Conservation (phyloP, 2,113 vertebrate species). For the Clarias gariepinus region DNA sequence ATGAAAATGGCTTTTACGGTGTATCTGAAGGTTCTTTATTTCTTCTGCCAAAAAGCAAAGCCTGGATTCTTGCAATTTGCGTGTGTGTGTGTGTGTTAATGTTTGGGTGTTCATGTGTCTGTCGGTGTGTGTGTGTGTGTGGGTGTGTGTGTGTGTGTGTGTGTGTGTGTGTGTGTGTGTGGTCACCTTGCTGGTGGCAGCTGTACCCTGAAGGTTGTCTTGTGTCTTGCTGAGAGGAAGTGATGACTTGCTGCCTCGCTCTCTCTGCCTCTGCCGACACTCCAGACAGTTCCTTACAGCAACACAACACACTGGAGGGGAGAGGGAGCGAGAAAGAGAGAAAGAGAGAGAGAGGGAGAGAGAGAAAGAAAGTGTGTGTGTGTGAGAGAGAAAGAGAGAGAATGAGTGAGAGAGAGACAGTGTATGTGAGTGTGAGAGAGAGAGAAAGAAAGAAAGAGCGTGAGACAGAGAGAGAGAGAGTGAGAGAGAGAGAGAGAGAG, state of each 20-base stretch:
- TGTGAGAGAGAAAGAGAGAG: neutral
- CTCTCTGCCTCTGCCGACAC: conserved; percentile 92
- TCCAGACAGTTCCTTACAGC: conserved; percentile 97
- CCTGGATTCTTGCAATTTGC: neutral
- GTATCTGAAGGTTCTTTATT: neutral
- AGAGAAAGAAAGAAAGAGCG: neutral
- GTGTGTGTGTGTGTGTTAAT: conserved; percentile 20
- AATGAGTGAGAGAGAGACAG: neutral
- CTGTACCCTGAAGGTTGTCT: conserved; percentile 82
- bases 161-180: conserved; percentile 30
- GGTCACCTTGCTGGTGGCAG: conserved; percentile 82
- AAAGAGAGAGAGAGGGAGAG: neutral
- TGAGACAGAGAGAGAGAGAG: neutral
- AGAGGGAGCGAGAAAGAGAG: neutral
- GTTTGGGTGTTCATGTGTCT: neutral
- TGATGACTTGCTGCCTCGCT: conserved; percentile 84
- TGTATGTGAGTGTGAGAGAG: neutral
- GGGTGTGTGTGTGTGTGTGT: conserved; percentile 22
- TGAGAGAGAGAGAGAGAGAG: neutral
- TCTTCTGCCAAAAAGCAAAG: neutral
- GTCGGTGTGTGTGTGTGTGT: conserved; percentile 32
- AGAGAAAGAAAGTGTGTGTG: neutral
- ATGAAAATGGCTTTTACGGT: neutral
- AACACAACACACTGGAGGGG: conserved; percentile 89
- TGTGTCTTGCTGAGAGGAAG: conserved; percentile 85